phyloP scores from a whole-genome alignment of 2,113 vertebrate species.

The Brienomyrus brachyistius region DNA sequence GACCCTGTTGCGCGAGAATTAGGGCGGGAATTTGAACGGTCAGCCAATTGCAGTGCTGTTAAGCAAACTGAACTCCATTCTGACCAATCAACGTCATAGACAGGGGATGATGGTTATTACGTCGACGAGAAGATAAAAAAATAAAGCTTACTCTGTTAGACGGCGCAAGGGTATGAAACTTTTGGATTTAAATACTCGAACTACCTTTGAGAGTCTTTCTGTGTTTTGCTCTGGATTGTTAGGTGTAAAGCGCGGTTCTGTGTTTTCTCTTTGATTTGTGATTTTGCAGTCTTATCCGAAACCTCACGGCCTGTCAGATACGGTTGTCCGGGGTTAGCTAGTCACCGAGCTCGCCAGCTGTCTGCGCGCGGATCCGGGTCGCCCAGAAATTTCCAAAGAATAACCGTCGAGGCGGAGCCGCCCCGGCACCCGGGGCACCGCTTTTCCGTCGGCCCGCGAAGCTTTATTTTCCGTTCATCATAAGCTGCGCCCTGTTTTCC shows the following conservation, averaged over 20 bases:
- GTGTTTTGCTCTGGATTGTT: background rate
- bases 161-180: background rate
- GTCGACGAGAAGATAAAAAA: background rate
- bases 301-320: background rate
- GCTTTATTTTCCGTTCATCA: background rate
- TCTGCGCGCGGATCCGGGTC: background rate
- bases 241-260: background rate
- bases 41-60: background rate
- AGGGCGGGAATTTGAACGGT: background rate
- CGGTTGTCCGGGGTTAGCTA: background rate
- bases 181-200: slow-evolving; percentile 4
- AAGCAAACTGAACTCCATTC: background rate
- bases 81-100: background rate
- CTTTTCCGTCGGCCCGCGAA: background rate
- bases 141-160: background rate
- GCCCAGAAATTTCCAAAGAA: background rate
- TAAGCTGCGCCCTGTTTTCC: background rate
- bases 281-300: background rate
- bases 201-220: background rate
- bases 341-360: background rate
- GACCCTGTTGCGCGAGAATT: background rate
- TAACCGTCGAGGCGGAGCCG: background rate
- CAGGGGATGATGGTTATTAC: background rate
- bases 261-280: background rate
- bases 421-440: background rate